phyloP scores from a whole-genome alignment of 2,888 invertebrate genomes.

The Dynastes grantii region DNA sequence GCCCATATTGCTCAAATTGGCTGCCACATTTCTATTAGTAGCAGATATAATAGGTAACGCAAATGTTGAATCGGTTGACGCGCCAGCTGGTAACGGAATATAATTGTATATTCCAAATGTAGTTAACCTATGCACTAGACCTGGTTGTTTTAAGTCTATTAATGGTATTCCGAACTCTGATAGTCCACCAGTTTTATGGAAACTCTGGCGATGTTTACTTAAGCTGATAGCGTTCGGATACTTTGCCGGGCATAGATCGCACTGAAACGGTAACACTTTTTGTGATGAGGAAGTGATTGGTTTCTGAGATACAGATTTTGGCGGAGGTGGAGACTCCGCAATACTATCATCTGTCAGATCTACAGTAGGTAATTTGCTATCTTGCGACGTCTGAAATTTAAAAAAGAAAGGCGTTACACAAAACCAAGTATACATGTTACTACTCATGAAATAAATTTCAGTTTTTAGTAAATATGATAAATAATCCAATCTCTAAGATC shows the following conservation, averaged over 20 bases:
- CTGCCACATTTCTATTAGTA: constrained; percentile 62
- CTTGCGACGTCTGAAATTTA: constrained; percentile 58
- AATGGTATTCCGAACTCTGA: constrained; percentile 82
- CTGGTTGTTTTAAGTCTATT: constrained; percentile 81
- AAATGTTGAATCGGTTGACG: constrained; percentile 74
- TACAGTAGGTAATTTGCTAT: constrained; percentile 68
- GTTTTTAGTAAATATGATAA: not conserved
- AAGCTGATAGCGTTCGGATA: constrained; percentile 78
- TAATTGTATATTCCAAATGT: constrained; percentile 82
- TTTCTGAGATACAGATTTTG: constrained; percentile 62
- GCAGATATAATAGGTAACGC: constrained; percentile 78
- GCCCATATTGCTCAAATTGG: constrained; percentile 77
- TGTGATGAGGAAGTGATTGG: constrained; percentile 51
- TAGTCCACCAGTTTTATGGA: constrained; percentile 74
- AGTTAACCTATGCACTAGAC: constrained; percentile 77
- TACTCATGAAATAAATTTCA: not conserved
- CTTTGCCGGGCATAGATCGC: constrained; percentile 82
- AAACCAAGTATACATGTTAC: not conserved
- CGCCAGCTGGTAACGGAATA: constrained; percentile 79
- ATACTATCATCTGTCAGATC: constrained; percentile 72
- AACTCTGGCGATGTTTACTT: constrained; percentile 78
- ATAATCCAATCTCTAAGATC: constrained; percentile 44
- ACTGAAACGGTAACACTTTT: constrained; percentile 72
- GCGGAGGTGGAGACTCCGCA: constrained; percentile 70
- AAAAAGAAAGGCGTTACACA: not conserved